These are phyloP conservation scores for Gallinago stenura DNA, from an alignment of 2,797 vertebrate species.

Conservation along the genomic window DNA sequence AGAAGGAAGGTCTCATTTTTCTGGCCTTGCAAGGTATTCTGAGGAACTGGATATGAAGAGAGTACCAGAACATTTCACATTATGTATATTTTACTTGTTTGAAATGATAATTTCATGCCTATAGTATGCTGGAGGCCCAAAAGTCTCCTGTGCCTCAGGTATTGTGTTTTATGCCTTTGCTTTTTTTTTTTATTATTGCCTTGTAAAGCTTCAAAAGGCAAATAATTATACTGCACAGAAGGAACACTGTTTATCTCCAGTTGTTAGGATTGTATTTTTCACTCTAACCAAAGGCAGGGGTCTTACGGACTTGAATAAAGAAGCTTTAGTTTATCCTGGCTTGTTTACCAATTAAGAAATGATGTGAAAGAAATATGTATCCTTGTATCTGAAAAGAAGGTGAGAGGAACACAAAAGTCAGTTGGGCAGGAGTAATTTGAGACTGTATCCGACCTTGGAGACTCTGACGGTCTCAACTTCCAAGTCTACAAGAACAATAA, in stretches of 20 bases:
- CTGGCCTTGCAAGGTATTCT: not conserved
- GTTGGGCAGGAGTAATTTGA: not conserved
- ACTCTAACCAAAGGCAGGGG: not conserved
- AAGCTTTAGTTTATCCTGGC: not conserved
- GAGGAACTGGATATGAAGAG: not conserved
- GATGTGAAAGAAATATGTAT: not conserved
- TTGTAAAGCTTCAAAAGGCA: not conserved
- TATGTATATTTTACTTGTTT: not conserved
- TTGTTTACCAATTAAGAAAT: not conserved
- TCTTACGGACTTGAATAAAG: not conserved
- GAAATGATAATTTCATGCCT: not conserved
- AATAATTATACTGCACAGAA: not conserved
- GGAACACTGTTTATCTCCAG: not conserved
- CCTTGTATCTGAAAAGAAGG: not conserved
- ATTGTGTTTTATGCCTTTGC: not conserved
- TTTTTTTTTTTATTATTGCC: not conserved
- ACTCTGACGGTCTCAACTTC: not conserved
- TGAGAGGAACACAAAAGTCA: not conserved
- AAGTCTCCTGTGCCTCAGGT: not conserved
- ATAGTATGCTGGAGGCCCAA: not conserved
- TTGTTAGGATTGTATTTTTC: not conserved
- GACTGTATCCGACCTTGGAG: not conserved
- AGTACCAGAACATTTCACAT: not conserved
- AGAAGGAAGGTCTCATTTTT: not conserved
- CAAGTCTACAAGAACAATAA: not conserved